Evolutionary conservation across 2,888 invertebrate species (phyloP).

Genomic region (Prosapia bicincta): DNA sequence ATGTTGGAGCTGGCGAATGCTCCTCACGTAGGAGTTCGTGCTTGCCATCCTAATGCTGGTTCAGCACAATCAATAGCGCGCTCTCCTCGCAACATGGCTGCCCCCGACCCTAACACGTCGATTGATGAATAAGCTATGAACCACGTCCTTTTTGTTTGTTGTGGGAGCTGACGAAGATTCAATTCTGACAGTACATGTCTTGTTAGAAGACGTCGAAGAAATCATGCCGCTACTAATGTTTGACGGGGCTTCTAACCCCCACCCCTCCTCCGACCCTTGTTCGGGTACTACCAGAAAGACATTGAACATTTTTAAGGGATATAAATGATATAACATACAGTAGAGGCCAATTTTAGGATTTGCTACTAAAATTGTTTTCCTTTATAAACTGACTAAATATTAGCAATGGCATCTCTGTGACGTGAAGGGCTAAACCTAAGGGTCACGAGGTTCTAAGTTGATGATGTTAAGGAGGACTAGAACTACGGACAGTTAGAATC

Average conservation of each 20-base stretch:
- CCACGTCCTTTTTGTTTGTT: background rate
- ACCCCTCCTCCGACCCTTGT: too few relatives aligned
- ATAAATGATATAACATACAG: too few relatives aligned
- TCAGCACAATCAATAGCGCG: constrained; percentile 19
- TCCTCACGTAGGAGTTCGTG: constrained; percentile 26
- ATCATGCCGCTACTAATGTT: background rate
- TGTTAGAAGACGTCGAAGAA: background rate
- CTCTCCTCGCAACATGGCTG: constrained; percentile 43
- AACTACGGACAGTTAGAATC: too few relatives aligned
- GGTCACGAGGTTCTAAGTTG: too few relatives aligned
- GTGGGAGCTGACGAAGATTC: background rate
- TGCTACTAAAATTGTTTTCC: too few relatives aligned
- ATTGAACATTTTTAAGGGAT: too few relatives aligned
- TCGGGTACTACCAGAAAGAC: too few relatives aligned
- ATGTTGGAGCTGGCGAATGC: constrained; percentile 21
- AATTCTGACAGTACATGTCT: background rate
- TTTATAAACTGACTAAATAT: too few relatives aligned
- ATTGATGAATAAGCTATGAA: background rate
- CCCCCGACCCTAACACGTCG: constrained; percentile 7
- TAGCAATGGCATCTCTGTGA: too few relatives aligned
- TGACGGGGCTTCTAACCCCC: background rate
- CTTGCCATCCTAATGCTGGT: constrained; percentile 33
- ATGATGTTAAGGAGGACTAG: too few relatives aligned
- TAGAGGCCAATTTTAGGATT: too few relatives aligned
- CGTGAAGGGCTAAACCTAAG: too few relatives aligned